A percentile compares a stretch with the other conserved stretches of the same genome.
phyloP scores from a whole-genome alignment of 2,888 invertebrate species.

The Parthenolecanium corni region DNA sequence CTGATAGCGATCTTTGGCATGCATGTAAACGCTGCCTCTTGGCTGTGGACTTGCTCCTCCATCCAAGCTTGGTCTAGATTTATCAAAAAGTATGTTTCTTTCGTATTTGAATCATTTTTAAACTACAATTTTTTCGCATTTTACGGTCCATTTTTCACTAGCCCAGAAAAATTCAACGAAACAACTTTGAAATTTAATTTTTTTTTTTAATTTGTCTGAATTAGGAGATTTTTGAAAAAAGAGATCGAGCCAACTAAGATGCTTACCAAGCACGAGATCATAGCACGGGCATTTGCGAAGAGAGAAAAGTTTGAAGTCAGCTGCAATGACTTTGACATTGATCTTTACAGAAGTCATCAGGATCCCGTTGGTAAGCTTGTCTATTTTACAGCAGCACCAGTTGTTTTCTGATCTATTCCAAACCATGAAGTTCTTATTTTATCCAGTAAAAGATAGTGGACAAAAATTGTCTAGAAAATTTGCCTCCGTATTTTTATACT shows the following conservation, averaged over 20 bases:
- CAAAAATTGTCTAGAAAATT: no score
- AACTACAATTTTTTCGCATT: background rate
- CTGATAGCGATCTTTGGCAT: constrained; percentile 70
- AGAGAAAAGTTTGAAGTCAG: constrained; percentile 69
- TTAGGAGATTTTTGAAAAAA: constrained; percentile 56
- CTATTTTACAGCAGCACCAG: no score
- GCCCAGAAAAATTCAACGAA: no score
- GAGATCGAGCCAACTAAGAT: constrained; percentile 57
- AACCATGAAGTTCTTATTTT: no score
- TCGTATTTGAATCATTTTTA: constrained; percentile 9
- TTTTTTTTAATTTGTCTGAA: background rate
- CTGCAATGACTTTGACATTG: constrained; percentile 74
- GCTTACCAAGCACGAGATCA: constrained; percentile 75
- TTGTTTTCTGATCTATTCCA: no score
- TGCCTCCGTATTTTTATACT: no score
- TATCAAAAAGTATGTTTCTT: constrained; percentile 55
- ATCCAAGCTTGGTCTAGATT: constrained; percentile 76
- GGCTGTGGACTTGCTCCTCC: constrained; percentile 85
- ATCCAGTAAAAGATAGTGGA: no score
- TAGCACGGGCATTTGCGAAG: constrained; percentile 80
- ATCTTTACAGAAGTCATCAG: constrained; percentile 71
- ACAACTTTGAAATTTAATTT: no score
- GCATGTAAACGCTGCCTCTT: constrained; percentile 80
- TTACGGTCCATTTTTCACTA: no score
- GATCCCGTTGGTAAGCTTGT: constrained; percentile 63